Conservation (phyloP, 2,888 invertebrate genomes). For the Agriopis aurantiaria region DNA sequence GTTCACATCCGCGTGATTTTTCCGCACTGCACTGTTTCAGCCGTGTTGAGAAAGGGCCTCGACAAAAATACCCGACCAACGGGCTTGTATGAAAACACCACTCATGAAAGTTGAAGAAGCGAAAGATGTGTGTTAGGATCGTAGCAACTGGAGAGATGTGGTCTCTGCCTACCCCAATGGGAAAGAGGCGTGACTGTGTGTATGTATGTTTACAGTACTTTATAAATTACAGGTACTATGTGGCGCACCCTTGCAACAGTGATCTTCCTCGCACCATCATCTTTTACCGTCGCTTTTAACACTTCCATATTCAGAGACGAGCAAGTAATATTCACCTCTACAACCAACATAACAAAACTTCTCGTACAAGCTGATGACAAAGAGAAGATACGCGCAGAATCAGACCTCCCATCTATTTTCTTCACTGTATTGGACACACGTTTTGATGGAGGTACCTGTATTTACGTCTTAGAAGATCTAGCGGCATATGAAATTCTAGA, state of each 20-base stretch:
- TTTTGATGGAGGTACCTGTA: constrained; percentile 67
- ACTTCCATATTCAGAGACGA: constrained; percentile 60
- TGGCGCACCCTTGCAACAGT: constrained; percentile 31
- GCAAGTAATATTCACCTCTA: constrained; percentile 67
- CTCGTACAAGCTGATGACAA: constrained; percentile 65
- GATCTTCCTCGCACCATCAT: constrained; percentile 19
- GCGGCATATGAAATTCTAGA: constrained; percentile 72
- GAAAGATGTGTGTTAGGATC: too few relatives aligned
- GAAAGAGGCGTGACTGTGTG: neutral
- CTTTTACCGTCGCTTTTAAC: neutral
- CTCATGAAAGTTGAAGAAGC: too few relatives aligned
- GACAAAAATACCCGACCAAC: too few relatives aligned
- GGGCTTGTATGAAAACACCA: too few relatives aligned
- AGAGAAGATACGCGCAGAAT: constrained; percentile 57
- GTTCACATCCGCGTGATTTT: too few relatives aligned
- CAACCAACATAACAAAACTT: constrained; percentile 66
- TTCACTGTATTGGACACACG: constrained; percentile 66
- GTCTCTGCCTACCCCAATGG: too few relatives aligned
- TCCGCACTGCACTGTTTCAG: too few relatives aligned
- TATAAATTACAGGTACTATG: constrained; percentile 26
- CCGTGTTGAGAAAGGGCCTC: too few relatives aligned
- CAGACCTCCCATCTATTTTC: constrained; percentile 69
- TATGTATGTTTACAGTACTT: neutral
- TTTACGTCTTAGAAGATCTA: constrained; percentile 72
- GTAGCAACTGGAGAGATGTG: too few relatives aligned